phyloP scores from a whole-genome alignment of 2,113 vertebrate species.

The Xiphophorus hellerii region DNA sequence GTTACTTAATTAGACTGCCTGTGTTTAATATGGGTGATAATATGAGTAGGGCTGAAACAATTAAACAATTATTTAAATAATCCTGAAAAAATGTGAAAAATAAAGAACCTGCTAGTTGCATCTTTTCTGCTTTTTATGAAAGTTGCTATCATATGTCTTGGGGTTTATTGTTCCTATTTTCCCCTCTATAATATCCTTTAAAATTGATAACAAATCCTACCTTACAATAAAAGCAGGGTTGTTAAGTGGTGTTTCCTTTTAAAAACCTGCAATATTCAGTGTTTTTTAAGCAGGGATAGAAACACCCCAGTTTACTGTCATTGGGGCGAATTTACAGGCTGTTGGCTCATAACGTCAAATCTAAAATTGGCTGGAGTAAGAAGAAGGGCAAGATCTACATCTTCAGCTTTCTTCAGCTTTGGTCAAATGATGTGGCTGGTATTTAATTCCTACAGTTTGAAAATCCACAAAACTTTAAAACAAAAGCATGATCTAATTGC shows the following conservation, averaged over 20 bases:
- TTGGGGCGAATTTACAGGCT: constrained; percentile 11
- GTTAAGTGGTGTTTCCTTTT: constrained; percentile 7
- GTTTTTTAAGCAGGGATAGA: neutral
- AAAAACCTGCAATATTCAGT: constrained; percentile 2
- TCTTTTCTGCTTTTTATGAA: neutral
- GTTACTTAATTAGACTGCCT: too few relatives aligned
- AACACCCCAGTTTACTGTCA: neutral
- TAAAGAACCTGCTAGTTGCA: neutral
- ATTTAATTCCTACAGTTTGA: neutral
- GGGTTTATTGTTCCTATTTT: neutral
- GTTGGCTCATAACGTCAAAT: neutral
- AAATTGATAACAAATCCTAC: neutral
- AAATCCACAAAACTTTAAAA: neutral
- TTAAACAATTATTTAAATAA: too few relatives aligned
- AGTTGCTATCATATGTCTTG: too few relatives aligned
- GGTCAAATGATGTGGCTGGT: neutral
- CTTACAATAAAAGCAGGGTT: constrained; percentile 16
- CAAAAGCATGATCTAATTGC: neutral
- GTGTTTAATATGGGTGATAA: neutral
- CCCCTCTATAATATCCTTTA: neutral
- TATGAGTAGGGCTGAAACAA: neutral
- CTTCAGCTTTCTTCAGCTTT: neutral
- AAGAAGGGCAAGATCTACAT: neutral
- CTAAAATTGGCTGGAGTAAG: constrained; percentile 17
- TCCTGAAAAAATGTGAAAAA: neutral